Conservation (phyloP, 2,888 invertebrate species). For the Leucophora obtusa region DNA sequence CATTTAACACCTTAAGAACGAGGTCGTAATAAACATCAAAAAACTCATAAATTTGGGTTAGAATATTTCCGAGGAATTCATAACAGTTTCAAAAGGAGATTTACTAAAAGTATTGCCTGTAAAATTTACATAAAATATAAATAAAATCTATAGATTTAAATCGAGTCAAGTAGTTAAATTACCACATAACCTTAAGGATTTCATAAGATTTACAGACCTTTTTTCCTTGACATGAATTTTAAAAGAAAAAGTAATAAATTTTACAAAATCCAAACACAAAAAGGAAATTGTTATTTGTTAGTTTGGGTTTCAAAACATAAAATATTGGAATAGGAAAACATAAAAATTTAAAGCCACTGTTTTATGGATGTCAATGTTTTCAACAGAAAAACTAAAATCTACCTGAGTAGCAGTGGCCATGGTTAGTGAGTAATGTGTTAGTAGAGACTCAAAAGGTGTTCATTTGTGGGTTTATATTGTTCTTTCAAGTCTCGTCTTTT, state of each 20-base stretch:
- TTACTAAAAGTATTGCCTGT: not conserved
- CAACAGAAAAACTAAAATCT: conserved; percentile 33
- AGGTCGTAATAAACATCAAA: not conserved
- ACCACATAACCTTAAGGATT: conserved; percentile 13
- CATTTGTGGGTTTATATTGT: not conserved
- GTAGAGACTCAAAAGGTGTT: not conserved
- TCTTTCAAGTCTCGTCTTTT: not conserved
- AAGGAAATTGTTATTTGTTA: conserved; percentile 7
- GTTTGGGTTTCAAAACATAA: not conserved
- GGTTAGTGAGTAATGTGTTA: not conserved
- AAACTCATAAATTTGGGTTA: conserved; percentile 19
- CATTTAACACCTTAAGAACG: conserved; percentile 34
- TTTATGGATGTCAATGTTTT: conserved; percentile 38
- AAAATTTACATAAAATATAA: conserved; percentile 31
- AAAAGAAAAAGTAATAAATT: conserved; percentile 11
- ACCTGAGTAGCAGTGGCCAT: conserved; percentile 36
- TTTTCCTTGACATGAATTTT: not conserved
- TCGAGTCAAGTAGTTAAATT: not conserved
- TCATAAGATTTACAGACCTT: conserved; percentile 14
- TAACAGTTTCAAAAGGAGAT: not conserved
- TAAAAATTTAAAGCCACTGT: conserved; percentile 54
- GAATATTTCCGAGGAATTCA: not conserved
- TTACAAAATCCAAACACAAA: not conserved
- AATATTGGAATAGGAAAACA: conserved; percentile 29
- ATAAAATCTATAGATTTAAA: not conserved